Base-by-base conservation (phyloP, 1,140 invertebrate species). In the Drosophila ercepeae region DNA sequence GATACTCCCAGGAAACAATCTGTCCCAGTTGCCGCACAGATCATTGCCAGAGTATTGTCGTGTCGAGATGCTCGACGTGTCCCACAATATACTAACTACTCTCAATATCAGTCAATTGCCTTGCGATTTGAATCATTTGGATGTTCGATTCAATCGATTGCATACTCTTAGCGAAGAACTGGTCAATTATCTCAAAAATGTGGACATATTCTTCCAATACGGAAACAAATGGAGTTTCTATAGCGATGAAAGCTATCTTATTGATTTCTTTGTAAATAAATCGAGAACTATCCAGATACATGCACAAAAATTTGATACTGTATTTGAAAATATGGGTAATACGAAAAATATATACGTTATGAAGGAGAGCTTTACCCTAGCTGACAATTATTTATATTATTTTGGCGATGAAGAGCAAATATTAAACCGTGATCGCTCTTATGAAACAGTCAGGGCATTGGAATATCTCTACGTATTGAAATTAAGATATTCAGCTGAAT, bases 201-300 rank as follows among this genome's bases (percentile, higher is more conserved):
- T 65, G 0, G 1, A 2, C 5, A 50, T 64, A 0, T 64, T 63
- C 11, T 29, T 29, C 8, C 61, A 65, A 14, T 23, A 3, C 3
- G 61, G 61, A 7, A 63, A 63, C 14, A 7, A 18, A 19, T 65
- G 61, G 61, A 27, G 16, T 19, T 18, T 29, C n/a, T 5, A 50
- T 8, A 63, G 44, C 14, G 18, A 63, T 1, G 58, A 63, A 1
- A 1, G 21, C 1, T n/a, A 1, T 0, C 4, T 50, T 3, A 3
- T 63, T 2, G 3, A 25, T 1, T 23, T 63, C 2, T 29, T 65
- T 23, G n/a, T 11, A 32, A 11, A 4, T 11, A 32, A 32, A n/a
- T 32, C 29, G 16, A 32, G 9, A 3, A 32, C 11, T 32, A 32
- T 32, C 9, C 29, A 11, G 9, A 32, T 32, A 32, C 29, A n/a